Evolutionary conservation across 1,140 invertebrate species (phyloP).

Genomic region (Lethocerus indicus): DNA sequence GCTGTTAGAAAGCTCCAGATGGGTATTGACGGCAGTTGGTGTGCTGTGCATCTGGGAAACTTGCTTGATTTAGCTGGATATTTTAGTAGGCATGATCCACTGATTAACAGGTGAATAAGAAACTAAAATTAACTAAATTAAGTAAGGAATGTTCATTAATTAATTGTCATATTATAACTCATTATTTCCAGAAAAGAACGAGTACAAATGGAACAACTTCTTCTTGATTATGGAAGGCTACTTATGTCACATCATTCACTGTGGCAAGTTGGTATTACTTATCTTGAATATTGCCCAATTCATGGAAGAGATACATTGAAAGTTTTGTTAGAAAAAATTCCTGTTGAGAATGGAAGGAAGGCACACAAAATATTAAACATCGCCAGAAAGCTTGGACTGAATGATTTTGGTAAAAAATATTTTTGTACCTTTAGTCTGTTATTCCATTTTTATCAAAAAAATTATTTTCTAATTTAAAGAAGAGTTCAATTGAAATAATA

Average conservation of each 20-base stretch:
- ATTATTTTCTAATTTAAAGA: no score
- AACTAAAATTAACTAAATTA: background rate
- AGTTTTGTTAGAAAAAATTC: conserved; percentile 52
- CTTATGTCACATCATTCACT: conserved; percentile 59
- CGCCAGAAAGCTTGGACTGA: conserved; percentile 52
- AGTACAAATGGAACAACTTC: conserved; percentile 39
- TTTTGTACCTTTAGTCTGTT: no score
- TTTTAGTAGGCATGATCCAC: conserved; percentile 25
- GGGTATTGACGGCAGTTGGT: conserved; percentile 80
- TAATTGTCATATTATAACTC: background rate
- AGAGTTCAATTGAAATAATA: no score
- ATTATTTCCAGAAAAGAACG: background rate
- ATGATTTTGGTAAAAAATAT: conserved; percentile 48
- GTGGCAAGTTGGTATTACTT: conserved; percentile 80
- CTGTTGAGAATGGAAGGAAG: conserved; percentile 50
- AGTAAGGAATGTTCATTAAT: background rate
- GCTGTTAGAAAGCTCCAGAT: conserved; percentile 66
- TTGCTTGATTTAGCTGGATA: conserved; percentile 64
- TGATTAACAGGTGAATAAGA: background rate
- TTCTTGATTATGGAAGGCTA: conserved; percentile 71
- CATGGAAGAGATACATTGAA: conserved; percentile 53
- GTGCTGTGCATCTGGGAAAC: conserved; percentile 81
- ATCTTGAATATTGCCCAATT: conserved; percentile 58
- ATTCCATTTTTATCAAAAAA: no score
- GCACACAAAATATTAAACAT: conserved; percentile 62